Evolutionary conservation across 2,888 invertebrate species (phyloP).

Genomic region (Flexamia atlantica): DNA sequence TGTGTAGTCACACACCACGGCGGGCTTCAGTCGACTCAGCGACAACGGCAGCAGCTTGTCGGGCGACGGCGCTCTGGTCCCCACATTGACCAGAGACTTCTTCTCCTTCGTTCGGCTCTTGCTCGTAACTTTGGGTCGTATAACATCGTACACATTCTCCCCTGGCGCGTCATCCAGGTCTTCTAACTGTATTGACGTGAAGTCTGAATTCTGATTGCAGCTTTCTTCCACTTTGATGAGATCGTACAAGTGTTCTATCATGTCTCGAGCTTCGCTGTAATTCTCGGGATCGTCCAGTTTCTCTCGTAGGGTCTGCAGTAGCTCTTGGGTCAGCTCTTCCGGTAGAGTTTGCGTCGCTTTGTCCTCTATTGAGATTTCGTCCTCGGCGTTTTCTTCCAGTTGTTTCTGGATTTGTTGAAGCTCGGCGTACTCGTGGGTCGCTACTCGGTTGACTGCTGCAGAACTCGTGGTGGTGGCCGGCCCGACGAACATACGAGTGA

Average conservation of each 20-base stretch:
- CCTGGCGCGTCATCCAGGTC: slow-evolving; percentile 70
- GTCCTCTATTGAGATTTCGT: slow-evolving; percentile 76
- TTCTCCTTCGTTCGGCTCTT: slow-evolving; percentile 58
- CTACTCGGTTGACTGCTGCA: slow-evolving; percentile 80
- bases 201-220: slow-evolving; percentile 76
- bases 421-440: slow-evolving; percentile 81
- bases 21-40: slow-evolving; percentile 74
- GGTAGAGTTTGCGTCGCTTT: slow-evolving; percentile 85
- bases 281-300: slow-evolving; percentile 85
- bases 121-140: slow-evolving; percentile 73
- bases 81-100: slow-evolving; percentile 73
- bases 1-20: slow-evolving; percentile 74
- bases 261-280: slow-evolving; percentile 85
- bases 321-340: slow-evolving; percentile 85
- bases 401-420: slow-evolving; percentile 72
- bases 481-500: slow-evolving; percentile 66
- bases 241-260: slow-evolving; percentile 87
- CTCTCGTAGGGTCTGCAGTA: slow-evolving; percentile 82
- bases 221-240: slow-evolving; percentile 85
- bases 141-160: slow-evolving; percentile 81
- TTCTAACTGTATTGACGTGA: slow-evolving; percentile 73
- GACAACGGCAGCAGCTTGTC: slow-evolving; percentile 78
- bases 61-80: slow-evolving; percentile 79
- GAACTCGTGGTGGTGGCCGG: slow-evolving; percentile 68
- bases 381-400: slow-evolving; percentile 71